These are phyloP conservation scores for Engraulis encrasicolus DNA, from an alignment of 2,113 vertebrate species.

Conservation along the genomic window DNA sequence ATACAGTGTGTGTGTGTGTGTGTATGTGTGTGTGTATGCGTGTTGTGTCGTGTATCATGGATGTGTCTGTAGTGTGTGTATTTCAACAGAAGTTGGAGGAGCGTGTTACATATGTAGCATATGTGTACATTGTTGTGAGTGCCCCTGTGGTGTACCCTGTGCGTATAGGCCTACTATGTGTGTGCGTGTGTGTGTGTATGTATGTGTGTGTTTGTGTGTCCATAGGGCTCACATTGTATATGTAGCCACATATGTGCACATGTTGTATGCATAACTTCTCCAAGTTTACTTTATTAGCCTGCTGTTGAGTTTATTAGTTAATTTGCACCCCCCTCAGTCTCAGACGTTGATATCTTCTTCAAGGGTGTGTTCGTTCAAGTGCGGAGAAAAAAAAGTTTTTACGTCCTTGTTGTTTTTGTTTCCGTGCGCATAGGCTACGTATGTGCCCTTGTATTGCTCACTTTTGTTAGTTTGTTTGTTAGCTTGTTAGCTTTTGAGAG, in stretches of 20 bases:
- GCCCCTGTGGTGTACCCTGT: background rate
- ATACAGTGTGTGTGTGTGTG: background rate
- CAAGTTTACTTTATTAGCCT: slow-evolving; percentile 49
- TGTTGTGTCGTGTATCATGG: too few relatives aligned
- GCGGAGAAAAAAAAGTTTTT: background rate
- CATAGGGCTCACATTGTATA: background rate
- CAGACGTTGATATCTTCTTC: slow-evolving; percentile 15
- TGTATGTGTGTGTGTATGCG: background rate
- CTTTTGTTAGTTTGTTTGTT: slow-evolving; percentile 34
- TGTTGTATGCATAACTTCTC: slow-evolving; percentile 5
- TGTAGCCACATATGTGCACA: background rate
- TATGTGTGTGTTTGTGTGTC: slow-evolving; percentile 21
- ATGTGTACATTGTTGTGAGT: too few relatives aligned
- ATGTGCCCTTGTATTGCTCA: slow-evolving; percentile 19
- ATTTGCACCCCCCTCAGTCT: slow-evolving; percentile 25
- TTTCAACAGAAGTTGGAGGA: too few relatives aligned
- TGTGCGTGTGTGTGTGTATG: background rate
- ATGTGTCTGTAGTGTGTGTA: too few relatives aligned
- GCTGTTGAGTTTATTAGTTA: slow-evolving; percentile 43
- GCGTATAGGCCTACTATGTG: background rate
- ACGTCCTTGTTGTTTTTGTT: background rate
- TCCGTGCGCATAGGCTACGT: background rate
- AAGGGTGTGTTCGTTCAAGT: background rate
- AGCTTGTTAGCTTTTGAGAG: background rate
- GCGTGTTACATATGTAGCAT: too few relatives aligned